Evolutionary conservation across 1,140 invertebrate genomes (phyloP).

Genomic region (Eriocheir sinensis): DNA sequence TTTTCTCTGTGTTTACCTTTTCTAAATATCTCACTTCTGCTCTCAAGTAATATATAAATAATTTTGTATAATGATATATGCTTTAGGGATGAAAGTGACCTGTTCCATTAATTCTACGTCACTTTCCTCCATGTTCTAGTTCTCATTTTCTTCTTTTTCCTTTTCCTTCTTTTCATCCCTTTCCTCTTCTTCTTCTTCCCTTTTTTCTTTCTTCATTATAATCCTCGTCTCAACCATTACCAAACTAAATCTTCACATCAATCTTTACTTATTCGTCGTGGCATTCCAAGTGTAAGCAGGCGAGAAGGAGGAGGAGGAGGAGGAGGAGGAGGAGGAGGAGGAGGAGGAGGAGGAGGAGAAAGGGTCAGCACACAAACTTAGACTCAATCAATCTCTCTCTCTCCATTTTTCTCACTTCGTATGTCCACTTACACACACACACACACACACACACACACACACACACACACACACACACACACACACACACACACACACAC

Average conservation of each 20-base stretch:
- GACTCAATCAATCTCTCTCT: not conserved
- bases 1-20: too few relatives aligned
- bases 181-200: not conserved
- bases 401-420: not conserved
- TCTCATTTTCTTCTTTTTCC: not conserved
- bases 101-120: too few relatives aligned
- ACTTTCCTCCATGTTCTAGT: not conserved
- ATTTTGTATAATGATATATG: too few relatives aligned
- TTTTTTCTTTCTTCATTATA: not conserved
- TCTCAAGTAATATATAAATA: too few relatives aligned
- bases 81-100: too few relatives aligned
- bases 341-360: not conserved
- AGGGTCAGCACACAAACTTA: not conserved
- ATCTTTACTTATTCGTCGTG: not conserved
- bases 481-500: not conserved
- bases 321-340: constrained; percentile 11
- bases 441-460: not conserved
- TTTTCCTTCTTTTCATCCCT: too few relatives aligned
- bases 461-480: too few relatives aligned
- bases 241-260: not conserved
- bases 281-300: not conserved
- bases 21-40: not conserved
- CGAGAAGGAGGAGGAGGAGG: not conserved
- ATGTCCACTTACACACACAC: not conserved
- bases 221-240: not conserved